A percentile compares a stretch with the other conserved stretches of the same genome.
Conservation (phyloP, 2,888 invertebrate species). For the Thymelicus lineola region DNA sequence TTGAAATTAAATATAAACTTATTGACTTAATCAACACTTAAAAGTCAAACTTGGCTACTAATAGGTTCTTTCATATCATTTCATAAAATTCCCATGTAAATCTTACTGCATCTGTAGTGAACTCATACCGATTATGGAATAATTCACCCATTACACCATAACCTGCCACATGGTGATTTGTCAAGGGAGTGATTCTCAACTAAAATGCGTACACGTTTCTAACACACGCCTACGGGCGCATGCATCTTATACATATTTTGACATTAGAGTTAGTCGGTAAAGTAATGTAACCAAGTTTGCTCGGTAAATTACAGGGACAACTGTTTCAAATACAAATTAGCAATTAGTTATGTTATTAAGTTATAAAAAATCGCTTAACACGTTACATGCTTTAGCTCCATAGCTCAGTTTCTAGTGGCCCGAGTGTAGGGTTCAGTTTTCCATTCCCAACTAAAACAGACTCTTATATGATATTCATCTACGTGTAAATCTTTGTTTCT, state of each 20-base stretch:
- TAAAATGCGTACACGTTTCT: conserved; percentile 36
- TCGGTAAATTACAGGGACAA: neutral
- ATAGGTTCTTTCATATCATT: neutral
- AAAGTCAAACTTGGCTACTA: neutral
- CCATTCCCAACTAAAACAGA: too few relatives aligned
- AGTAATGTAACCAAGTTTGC: neutral
- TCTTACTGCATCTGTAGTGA: neutral
- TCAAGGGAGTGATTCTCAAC: conserved; percentile 30
- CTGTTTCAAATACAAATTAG: too few relatives aligned
- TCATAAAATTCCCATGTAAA: neutral
- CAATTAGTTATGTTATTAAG: too few relatives aligned
- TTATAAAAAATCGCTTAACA: too few relatives aligned
- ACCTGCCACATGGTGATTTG: conserved; percentile 26
- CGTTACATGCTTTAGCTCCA: too few relatives aligned
- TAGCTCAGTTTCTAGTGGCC: too few relatives aligned
- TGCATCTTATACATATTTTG: conserved; percentile 37
- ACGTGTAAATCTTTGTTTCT: too few relatives aligned
- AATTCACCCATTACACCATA: conserved; percentile 27
- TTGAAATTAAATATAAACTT: neutral
- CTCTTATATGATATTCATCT: too few relatives aligned
- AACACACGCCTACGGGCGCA: conserved; percentile 33
- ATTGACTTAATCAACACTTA: conserved; percentile 3
- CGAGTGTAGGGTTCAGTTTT: too few relatives aligned
- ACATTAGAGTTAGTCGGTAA: conserved; percentile 24
- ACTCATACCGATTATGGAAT: conserved; percentile 19